Conservation (phyloP, 2,113 vertebrate genomes). For the Heliornis fulica region DNA sequence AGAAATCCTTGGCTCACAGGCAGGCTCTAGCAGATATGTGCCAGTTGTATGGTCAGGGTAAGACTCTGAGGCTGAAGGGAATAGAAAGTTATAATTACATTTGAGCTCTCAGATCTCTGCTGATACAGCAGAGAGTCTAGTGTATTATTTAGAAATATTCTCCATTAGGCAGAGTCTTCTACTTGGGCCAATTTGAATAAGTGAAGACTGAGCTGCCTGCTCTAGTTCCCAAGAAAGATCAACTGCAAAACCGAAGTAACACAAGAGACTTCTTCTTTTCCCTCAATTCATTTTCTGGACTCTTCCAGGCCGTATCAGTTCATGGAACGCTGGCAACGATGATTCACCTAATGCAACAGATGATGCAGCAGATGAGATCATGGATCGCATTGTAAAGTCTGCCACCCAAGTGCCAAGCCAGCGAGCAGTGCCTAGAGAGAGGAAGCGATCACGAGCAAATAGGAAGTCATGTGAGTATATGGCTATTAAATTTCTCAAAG, state of each 20-base stretch:
- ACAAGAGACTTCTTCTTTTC: neutral
- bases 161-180: neutral
- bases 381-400: constrained; percentile 96
- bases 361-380: constrained; percentile 94
- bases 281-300: neutral
- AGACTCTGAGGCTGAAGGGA: neutral
- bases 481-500: neutral
- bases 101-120: neutral
- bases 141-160: constrained; percentile 14
- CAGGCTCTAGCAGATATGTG: neutral
- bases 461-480: constrained; percentile 90
- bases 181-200: neutral
- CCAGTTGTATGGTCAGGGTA: neutral
- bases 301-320: constrained; percentile 80
- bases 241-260: neutral
- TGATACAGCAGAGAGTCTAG: neutral
- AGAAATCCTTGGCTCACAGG: neutral
- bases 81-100: neutral
- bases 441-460: constrained; percentile 91
- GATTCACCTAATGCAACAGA: constrained; percentile 85
- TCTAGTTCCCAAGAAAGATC: neutral
- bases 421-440: constrained; percentile 87
- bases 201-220: neutral
- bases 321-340: constrained; percentile 81
- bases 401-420: constrained; percentile 94